Base-by-base conservation (phyloP, 2,888 invertebrate species). In the Euphydryas editha region DNA sequence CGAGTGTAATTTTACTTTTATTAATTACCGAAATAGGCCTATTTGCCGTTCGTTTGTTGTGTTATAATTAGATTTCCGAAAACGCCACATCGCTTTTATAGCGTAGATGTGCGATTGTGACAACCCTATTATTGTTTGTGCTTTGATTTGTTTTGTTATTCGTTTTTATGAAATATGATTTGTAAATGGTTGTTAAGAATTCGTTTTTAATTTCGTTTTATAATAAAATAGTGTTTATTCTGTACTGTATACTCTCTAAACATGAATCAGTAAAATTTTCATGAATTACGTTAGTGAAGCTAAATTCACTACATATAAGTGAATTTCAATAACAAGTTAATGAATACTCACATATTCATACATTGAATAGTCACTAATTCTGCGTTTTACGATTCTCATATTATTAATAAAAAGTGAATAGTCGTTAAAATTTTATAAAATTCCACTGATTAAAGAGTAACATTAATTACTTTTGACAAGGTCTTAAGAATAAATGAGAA, bases 61-160 rank as follows among this genome's bases (percentile, higher is more conserved):
- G 69, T 69, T 75, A 73, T 76, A 76, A 76, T 76, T 76, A 74
- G 76, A 76, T 76, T 76, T 76, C 76, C 75, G 75, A 74, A 67
- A 30, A 57, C 59, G 73, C 71, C 71, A 56, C 62, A 69, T 62
- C 63, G 68, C 46, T 68, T 67, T 37, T 36, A 36, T 17, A 21
- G 7, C 49, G 37, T 58, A 61, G 64, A 59, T 61, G 67, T 59
- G 56, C 44, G 65, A 59, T 49, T 44, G 62, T 60, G 62, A 51
- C 61, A 60, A 56, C 59, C 56, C 46, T n/a, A 24, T 63, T 51
- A 58, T 59, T 20, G 59, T 66, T 70, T 71, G 65, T 70, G 62
- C 62, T 68, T 68, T 64, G 58, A 66, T 44, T 39, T 62, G 11
- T 24, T 58, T 58, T 49, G 47, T 58, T 51, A 39, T 56, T 62